These are phyloP conservation scores for Ancistrus triradiatus DNA, from an alignment of 2,113 vertebrate genomes.

Conservation along the genomic window DNA sequence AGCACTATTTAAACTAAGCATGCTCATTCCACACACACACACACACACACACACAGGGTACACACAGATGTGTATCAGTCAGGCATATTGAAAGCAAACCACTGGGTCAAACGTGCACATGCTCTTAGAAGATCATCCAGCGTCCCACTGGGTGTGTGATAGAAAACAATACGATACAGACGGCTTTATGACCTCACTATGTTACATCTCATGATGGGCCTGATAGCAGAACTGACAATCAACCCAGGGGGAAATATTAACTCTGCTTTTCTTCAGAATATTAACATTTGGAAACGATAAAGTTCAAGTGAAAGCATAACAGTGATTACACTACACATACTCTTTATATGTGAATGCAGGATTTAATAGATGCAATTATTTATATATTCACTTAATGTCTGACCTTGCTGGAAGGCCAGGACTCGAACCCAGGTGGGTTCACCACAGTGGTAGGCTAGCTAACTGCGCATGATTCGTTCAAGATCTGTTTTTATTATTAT, in stretches of 20 bases:
- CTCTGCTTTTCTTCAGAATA: conserved; percentile 12
- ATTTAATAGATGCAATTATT: too few species aligned
- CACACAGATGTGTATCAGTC: conserved; percentile 36
- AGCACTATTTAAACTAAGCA: conserved; percentile 45
- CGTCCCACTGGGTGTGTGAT: conserved; percentile 41
- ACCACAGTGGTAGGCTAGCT: too few species aligned
- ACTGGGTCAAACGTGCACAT: conserved; percentile 1
- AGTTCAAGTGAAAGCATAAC: too few species aligned
- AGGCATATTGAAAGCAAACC: conserved; percentile 26
- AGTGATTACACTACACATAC: too few species aligned
- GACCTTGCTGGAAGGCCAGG: too few species aligned
- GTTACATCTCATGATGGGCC: conserved; percentile 43
- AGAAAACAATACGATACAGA: conserved; percentile 53
- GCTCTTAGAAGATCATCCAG: neutral
- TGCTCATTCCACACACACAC: conserved; percentile 15
- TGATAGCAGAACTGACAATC: conserved; percentile 45
- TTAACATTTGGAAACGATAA: conserved; percentile 19
- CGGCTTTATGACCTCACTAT: conserved; percentile 49
- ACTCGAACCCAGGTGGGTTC: too few species aligned
- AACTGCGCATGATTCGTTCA: too few species aligned
- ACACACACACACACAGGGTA: conserved; percentile 29
- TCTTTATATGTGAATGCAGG: too few species aligned
- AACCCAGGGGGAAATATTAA: conserved; percentile 25
- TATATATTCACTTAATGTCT: too few species aligned
- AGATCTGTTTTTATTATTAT: too few species aligned